Percentiles rank a stretch among this genome's conserved stretches.
Evolutionary conservation across 2,797 vertebrate species (phyloP).

Genomic region (Scyliorhinus canicula): DNA sequence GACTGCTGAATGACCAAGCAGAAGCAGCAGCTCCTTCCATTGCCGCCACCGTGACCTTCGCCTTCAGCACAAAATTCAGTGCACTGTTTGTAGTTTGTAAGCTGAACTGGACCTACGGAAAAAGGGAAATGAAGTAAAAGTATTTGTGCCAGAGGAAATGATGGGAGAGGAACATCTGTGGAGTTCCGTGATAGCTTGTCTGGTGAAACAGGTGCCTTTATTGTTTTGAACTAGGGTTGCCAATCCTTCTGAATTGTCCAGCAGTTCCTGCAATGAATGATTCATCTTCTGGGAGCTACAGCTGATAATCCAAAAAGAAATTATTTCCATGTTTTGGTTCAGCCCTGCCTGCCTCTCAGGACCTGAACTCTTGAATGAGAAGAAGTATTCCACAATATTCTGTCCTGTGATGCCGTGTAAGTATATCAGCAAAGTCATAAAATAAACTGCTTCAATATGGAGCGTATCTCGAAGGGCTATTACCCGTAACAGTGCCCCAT

Average conservation of each 20-base stretch:
- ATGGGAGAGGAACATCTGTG: background rate
- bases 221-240: background rate
- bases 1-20: no score
- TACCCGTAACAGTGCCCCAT: background rate
- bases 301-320: background rate
- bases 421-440: background rate
- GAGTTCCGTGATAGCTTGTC: background rate
- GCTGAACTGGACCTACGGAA: background rate
- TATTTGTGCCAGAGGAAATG: background rate
- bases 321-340: background rate
- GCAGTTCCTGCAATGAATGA: background rate
- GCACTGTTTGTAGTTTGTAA: background rate
- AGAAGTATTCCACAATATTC: background rate
- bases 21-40: no score
- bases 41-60: background rate
- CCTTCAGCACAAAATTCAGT: background rate
- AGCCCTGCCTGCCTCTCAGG: background rate
- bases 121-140: background rate
- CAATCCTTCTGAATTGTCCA: background rate
- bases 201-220: background rate
- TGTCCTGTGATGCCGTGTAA: background rate
- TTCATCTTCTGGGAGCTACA: background rate
- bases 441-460: background rate
- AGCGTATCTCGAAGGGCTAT: background rate
- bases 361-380: background rate